Evolutionary conservation across 2,797 vertebrate species (phyloP).

Genomic region (Octomys mimax): DNA sequence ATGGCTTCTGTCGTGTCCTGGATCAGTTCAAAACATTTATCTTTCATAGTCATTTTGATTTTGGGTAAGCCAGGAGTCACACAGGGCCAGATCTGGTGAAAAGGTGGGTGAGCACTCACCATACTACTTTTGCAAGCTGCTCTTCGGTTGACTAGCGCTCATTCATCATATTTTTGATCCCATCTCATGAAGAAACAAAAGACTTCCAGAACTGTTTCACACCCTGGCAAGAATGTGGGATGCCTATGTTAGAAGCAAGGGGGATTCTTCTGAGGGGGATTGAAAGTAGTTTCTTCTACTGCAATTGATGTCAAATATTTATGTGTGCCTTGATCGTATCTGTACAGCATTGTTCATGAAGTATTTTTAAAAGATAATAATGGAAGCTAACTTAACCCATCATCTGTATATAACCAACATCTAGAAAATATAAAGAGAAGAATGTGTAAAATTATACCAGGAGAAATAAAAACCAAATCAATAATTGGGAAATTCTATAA

Average conservation of each 20-base stretch:
- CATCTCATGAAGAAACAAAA: background rate
- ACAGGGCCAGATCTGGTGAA: background rate
- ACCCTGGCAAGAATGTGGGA: background rate
- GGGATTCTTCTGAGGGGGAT: background rate
- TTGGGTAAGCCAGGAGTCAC: background rate
- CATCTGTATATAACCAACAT: background rate
- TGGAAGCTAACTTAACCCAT: background rate
- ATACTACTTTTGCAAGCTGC: background rate
- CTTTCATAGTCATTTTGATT: background rate
- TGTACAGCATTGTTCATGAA: background rate
- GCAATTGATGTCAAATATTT: background rate
- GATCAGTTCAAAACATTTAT: background rate
- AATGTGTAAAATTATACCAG: background rate
- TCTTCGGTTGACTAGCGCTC: background rate
- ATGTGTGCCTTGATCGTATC: background rate
- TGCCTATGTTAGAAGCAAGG: background rate
- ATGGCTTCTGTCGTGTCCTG: background rate
- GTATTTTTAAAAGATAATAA: background rate
- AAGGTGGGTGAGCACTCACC: background rate
- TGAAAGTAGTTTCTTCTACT: background rate
- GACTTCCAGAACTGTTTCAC: background rate
- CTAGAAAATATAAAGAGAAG: background rate
- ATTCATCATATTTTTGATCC: background rate
- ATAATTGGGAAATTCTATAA: slow-evolving; percentile 29
- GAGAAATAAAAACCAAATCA: slow-evolving; percentile 11